These are phyloP conservation scores for Sinocyclocheilus anophthalmus DNA, from an alignment of 2,113 vertebrate genomes.

Conservation along the genomic window DNA sequence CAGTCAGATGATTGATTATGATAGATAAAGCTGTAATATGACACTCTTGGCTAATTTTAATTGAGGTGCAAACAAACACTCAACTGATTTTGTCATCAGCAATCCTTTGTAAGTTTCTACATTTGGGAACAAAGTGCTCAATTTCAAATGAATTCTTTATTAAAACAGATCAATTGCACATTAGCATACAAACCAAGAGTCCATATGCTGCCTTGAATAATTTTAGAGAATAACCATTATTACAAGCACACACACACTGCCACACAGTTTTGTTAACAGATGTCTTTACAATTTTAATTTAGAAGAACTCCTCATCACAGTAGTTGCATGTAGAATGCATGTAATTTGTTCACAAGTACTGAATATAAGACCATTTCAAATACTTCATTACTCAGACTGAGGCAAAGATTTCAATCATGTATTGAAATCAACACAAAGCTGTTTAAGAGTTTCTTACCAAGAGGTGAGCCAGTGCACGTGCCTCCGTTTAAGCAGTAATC, in stretches of 20 bases:
- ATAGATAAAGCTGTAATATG: slow-evolving; percentile 27
- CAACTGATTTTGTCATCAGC: slow-evolving; percentile 51
- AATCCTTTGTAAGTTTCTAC: slow-evolving; percentile 25
- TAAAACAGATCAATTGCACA: slow-evolving; percentile 1
- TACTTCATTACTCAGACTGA: not conserved
- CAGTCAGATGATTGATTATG: slow-evolving; percentile 35
- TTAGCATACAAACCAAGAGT: slow-evolving; percentile 2
- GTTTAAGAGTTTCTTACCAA: slow-evolving; percentile 78
- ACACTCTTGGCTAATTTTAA: slow-evolving; percentile 46
- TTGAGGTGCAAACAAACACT: slow-evolving; percentile 34
- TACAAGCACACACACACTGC: not conserved
- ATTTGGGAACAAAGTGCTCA: slow-evolving; percentile 40
- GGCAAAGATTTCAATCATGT: not conserved
- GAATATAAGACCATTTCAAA: not conserved
- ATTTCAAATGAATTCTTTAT: slow-evolving; percentile 26
- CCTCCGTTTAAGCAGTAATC: slow-evolving; percentile 97
- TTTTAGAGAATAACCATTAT: not conserved
- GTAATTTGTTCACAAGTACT: not conserved
- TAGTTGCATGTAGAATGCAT: not conserved
- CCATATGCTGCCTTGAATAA: not conserved
- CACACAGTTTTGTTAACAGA: not conserved
- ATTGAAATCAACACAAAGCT: not conserved
- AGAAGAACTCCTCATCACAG: not conserved
- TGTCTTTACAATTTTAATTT: not conserved
- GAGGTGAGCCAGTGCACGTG: slow-evolving; percentile 87